phyloP scores from a whole-genome alignment of 2,797 vertebrate species.

The Aplochiton taeniatus region DNA sequence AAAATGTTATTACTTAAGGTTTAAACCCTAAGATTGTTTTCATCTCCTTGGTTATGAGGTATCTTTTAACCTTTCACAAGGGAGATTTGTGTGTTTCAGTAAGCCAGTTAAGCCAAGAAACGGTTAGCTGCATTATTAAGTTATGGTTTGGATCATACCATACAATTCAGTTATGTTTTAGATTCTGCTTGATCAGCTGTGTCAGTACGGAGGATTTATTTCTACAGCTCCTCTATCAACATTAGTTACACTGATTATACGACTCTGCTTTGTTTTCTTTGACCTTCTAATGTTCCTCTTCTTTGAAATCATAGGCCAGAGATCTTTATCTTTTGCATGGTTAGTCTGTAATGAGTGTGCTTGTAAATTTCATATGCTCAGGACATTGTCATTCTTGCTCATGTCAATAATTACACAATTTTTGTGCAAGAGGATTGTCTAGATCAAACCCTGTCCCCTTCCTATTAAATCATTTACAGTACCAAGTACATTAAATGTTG shows the following conservation, averaged over 20 bases:
- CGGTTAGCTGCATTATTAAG: conserved; percentile 33
- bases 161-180: conserved; percentile 26
- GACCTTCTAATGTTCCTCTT: conserved; percentile 23
- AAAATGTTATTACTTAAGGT: too few relatives aligned
- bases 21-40: too few relatives aligned
- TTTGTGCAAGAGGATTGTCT: too few relatives aligned
- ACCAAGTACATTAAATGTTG: background rate
- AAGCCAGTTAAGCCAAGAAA: conserved; percentile 36
- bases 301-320: background rate
- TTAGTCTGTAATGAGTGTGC: too few relatives aligned
- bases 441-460: too few relatives aligned
- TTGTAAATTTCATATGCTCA: too few relatives aligned
- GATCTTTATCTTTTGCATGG: background rate
- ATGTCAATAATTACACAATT: too few relatives aligned
- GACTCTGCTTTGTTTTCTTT: conserved; percentile 7
- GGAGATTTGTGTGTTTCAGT: conserved; percentile 14
- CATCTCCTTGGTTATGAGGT: background rate
- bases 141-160: conserved; percentile 25
- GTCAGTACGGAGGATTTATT: conserved; percentile 19
- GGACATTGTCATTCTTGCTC: too few relatives aligned
- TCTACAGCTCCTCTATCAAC: background rate
- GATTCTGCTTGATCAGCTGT: conserved; percentile 44
- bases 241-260: conserved; percentile 25
- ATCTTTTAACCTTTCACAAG: conserved; percentile 27
- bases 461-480: too few relatives aligned